phyloP scores from a whole-genome alignment of 2,888 invertebrate species.

The Pseudococcus longispinus region DNA sequence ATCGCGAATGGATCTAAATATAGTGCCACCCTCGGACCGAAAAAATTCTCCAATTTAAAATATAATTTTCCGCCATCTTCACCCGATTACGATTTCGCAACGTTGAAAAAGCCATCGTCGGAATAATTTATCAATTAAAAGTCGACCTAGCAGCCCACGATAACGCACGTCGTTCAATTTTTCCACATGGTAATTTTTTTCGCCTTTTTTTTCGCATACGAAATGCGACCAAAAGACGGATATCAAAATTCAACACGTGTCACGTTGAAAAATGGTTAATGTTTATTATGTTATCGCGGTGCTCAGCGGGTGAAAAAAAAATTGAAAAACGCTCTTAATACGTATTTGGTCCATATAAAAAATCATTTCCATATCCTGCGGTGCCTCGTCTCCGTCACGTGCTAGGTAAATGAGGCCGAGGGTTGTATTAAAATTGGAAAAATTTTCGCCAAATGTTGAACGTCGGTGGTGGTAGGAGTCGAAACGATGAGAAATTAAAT shows the following conservation, averaged over 20 bases:
- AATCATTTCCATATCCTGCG: constrained; percentile 17
- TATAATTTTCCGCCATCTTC: constrained; percentile 26
- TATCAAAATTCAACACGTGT: constrained; percentile 36
- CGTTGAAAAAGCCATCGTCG: background rate
- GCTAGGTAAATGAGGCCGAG: background rate
- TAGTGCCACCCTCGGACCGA: background rate
- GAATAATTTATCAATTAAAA: constrained; percentile 16
- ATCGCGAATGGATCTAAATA: background rate
- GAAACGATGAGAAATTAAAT: background rate
- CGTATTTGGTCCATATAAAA: background rate
- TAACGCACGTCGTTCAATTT: background rate
- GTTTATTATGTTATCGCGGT: background rate
- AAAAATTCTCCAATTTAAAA: background rate
- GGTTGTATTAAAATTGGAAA: background rate
- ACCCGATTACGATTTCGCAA: background rate
- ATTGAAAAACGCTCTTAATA: background rate
- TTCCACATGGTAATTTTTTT: background rate
- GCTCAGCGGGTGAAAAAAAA: constrained; percentile 14
- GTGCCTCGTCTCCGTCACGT: background rate
- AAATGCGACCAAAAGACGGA: background rate
- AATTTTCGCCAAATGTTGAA: background rate
- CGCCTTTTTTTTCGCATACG: background rate
- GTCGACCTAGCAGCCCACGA: constrained; percentile 2
- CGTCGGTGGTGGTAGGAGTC: too few relatives aligned
- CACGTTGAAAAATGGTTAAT: constrained; percentile 29